phyloP scores from a whole-genome alignment of 2,888 invertebrate genomes.

The Ormia ochracea region DNA sequence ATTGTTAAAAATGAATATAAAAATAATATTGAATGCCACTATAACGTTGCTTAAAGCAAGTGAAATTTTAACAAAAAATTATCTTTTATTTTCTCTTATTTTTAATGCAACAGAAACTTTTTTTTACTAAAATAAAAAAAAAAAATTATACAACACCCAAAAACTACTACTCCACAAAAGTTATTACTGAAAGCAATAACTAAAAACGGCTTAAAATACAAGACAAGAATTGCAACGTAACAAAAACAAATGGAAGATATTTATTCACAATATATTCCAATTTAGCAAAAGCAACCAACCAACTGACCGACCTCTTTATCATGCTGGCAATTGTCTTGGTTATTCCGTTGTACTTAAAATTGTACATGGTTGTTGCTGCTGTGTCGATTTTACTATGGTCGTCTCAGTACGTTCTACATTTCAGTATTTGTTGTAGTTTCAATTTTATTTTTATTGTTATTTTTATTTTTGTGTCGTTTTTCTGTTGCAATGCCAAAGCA shows the following conservation, averaged over 20 bases:
- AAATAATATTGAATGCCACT: background rate
- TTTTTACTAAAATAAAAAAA: background rate
- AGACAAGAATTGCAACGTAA: background rate
- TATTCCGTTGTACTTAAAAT: background rate
- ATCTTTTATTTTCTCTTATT: background rate
- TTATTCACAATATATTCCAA: background rate
- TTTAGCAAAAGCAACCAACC: background rate
- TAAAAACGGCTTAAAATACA: conserved; percentile 7
- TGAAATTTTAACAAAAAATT: background rate
- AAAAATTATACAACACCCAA: conserved; percentile 47
- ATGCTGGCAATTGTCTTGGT: conserved; percentile 13
- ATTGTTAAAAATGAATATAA: background rate
- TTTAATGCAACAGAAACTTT: background rate
- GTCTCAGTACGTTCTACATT: conserved; percentile 23
- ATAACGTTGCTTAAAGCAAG: background rate
- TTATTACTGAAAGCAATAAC: background rate
- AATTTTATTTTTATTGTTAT: conserved; percentile 1
- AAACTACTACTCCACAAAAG: conserved; percentile 12
- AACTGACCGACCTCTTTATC: conserved; percentile 38
- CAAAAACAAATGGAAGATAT: background rate
- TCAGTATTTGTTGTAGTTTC: conserved; percentile 4
- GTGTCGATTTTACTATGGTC: conserved; percentile 13
- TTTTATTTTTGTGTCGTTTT: conserved; percentile 3
- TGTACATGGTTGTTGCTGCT: conserved; percentile 1
- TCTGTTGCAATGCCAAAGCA: conserved; percentile 50